These are phyloP conservation scores for Amphiduros pacificus DNA, from an alignment of 2,888 invertebrate genomes.

Conservation along the genomic window DNA sequence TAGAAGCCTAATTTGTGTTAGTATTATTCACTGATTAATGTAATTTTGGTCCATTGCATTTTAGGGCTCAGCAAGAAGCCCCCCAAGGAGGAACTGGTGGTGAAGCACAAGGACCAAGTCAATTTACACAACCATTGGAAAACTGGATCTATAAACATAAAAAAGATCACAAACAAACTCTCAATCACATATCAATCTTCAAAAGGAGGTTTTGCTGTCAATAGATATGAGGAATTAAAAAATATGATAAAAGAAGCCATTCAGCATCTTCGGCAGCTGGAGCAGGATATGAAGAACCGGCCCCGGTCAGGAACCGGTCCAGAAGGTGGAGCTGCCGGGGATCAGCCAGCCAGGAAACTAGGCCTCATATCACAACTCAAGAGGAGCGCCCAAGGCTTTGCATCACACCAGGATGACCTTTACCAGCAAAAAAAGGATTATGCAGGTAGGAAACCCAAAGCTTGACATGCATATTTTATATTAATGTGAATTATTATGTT, in stretches of 20 bases:
- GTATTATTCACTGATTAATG: too few relatives aligned
- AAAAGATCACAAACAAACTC: constrained; percentile 14
- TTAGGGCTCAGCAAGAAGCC: constrained; percentile 18
- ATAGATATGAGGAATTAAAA: constrained; percentile 29
- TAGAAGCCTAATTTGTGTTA: too few relatives aligned
- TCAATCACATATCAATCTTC: constrained; percentile 8
- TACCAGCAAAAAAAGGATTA: neutral
- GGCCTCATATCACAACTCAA: constrained; percentile 11
- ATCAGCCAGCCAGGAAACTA: neutral
- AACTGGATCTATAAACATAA: constrained; percentile 6
- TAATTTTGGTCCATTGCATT: too few relatives aligned
- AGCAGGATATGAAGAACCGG: constrained; percentile 9
- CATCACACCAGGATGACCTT: constrained; percentile 1
- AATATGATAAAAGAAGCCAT: constrained; percentile 28
- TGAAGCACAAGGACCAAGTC: constrained; percentile 15
- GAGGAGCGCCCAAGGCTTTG: constrained; percentile 11
- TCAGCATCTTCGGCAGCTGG: constrained; percentile 6
- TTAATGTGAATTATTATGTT: too few relatives aligned
- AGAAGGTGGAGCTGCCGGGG: neutral
- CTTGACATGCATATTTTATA: too few relatives aligned
- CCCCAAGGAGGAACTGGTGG: constrained; percentile 19
- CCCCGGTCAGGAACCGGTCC: neutral
- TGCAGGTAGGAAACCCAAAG: neutral
- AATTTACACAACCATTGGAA: constrained; percentile 16
- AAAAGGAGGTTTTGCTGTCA: constrained; percentile 28